A percentile compares a stretch with the other conserved stretches of the same genome.
phyloP scores from a whole-genome alignment of 2,888 invertebrate genomes.

The Mechanitis mazaeus region DNA sequence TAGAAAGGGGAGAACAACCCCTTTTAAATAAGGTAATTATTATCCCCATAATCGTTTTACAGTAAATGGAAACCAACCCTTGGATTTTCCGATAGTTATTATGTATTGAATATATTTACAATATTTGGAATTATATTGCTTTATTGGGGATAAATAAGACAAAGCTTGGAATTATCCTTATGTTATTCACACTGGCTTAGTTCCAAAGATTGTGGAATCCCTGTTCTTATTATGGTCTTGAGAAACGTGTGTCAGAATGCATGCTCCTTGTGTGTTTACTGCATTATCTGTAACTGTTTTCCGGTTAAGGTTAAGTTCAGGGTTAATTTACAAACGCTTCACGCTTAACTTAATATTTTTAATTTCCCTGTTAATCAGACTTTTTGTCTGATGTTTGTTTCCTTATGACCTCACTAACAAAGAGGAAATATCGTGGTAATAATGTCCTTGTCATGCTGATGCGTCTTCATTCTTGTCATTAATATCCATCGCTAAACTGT shows the following conservation, averaged over 20 bases:
- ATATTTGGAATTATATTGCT: not conserved
- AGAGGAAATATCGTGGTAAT: slow-evolving; percentile 32
- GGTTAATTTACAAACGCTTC: not conserved
- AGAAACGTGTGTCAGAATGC: slow-evolving; percentile 30
- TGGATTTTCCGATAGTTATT: too few relatives aligned
- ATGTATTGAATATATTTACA: too few relatives aligned
- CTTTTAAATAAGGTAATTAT: too few relatives aligned
- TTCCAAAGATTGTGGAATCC: slow-evolving; percentile 53
- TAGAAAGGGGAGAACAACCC: too few relatives aligned
- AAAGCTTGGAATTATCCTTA: slow-evolving; percentile 51
- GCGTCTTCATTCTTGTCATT: slow-evolving; percentile 27
- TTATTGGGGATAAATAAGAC: slow-evolving; percentile 43
- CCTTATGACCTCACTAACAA: slow-evolving; percentile 27
- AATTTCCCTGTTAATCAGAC: slow-evolving; percentile 9
- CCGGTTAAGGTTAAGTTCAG: slow-evolving; percentile 7
- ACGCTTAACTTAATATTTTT: slow-evolving; percentile 7
- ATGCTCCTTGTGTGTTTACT: too few relatives aligned
- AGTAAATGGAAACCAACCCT: too few relatives aligned
- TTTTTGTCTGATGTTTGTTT: slow-evolving; percentile 15
- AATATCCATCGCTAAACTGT: slow-evolving; percentile 34
- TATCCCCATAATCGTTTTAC: too few relatives aligned
- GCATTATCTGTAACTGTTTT: not conserved
- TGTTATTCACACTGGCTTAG: slow-evolving; percentile 41
- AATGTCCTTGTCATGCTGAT: slow-evolving; percentile 31
- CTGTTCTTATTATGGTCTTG: slow-evolving; percentile 45